These are phyloP conservation scores for Zalophus californianus DNA, from an alignment of 2,797 vertebrate genomes.

Conservation along the genomic window DNA sequence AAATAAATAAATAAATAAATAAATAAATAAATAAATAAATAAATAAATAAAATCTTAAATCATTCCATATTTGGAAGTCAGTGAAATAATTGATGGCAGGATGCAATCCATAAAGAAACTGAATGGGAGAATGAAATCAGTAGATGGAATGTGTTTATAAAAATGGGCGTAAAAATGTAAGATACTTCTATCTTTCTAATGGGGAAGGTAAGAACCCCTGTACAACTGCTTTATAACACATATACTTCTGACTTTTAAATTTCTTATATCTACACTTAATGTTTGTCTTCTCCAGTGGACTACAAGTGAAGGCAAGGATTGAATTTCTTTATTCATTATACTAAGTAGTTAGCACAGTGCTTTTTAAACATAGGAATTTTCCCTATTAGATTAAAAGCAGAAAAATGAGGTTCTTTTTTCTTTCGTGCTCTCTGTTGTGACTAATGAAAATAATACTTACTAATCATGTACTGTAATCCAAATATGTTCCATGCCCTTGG, in stretches of 20 bases:
- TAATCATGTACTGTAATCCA: background rate
- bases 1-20: too few relatives aligned
- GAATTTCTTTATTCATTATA: background rate
- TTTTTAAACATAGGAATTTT: constrained; percentile 8
- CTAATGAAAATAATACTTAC: constrained; percentile 20
- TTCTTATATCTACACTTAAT: background rate
- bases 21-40: too few relatives aligned
- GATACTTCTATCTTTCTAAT: background rate
- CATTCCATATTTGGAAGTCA: background rate
- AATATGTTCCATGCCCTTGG: background rate
- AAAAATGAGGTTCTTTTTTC: constrained; percentile 21
- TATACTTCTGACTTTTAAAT: background rate
- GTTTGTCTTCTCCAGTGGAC: background rate
- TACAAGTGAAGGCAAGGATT: background rate
- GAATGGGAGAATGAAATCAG: background rate
- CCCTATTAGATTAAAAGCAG: background rate
- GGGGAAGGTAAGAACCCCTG: background rate
- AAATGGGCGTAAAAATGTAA: background rate
- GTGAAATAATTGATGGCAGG: background rate
- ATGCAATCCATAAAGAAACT: background rate
- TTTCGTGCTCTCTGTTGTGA: background rate
- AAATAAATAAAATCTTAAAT: background rate
- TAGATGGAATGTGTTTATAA: background rate
- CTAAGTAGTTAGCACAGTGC: background rate
- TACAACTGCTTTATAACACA: background rate